These are phyloP conservation scores for Malachius bipustulatus DNA, from an alignment of 2,888 invertebrate genomes.

Conservation along the genomic window DNA sequence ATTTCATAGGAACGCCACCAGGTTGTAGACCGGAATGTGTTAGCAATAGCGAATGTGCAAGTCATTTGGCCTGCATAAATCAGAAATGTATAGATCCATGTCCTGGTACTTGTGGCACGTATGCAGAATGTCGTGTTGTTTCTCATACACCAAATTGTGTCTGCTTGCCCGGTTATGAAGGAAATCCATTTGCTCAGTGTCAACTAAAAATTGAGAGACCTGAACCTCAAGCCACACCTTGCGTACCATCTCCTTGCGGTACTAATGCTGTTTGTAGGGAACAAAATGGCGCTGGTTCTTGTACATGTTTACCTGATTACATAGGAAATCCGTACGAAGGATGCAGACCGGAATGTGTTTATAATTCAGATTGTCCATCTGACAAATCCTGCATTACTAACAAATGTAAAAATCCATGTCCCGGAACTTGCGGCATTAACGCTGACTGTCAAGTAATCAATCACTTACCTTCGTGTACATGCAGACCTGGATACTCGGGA, in stretches of 20 bases:
- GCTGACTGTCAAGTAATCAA: slow-evolving; percentile 42
- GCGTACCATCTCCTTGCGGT: slow-evolving; percentile 47
- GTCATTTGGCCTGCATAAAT: slow-evolving; percentile 57
- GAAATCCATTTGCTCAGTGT: slow-evolving; percentile 54
- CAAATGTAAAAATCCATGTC: slow-evolving; percentile 44
- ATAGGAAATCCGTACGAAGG: slow-evolving; percentile 62
- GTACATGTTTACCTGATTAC: slow-evolving; percentile 56
- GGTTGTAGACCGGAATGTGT: slow-evolving; percentile 56
- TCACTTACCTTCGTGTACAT: slow-evolving; percentile 52
- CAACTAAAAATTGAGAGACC: slow-evolving; percentile 20
- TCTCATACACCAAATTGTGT: slow-evolving; percentile 67
- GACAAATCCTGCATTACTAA: slow-evolving; percentile 41
- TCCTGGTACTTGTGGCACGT: slow-evolving; percentile 55
- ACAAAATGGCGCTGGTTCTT: slow-evolving; percentile 57
- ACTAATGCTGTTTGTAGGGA: slow-evolving; percentile 57
- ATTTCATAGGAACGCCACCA: slow-evolving; percentile 38
- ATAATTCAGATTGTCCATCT: slow-evolving; percentile 34
- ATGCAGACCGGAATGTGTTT: slow-evolving; percentile 43
- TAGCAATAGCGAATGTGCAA: slow-evolving; percentile 57
- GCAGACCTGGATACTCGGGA: slow-evolving; percentile 50
- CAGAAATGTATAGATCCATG: slow-evolving; percentile 68
- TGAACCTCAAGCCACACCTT: too few species aligned
- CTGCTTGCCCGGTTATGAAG: slow-evolving; percentile 50
- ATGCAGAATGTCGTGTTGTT: slow-evolving; percentile 61
- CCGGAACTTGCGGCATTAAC: slow-evolving; percentile 41